Percentiles rank a stretch among this genome's conserved stretches.
These are phyloP conservation scores for Phalacrocorax brasilianus DNA, from an alignment of 2,113 vertebrate species.

Conservation along the genomic window DNA sequence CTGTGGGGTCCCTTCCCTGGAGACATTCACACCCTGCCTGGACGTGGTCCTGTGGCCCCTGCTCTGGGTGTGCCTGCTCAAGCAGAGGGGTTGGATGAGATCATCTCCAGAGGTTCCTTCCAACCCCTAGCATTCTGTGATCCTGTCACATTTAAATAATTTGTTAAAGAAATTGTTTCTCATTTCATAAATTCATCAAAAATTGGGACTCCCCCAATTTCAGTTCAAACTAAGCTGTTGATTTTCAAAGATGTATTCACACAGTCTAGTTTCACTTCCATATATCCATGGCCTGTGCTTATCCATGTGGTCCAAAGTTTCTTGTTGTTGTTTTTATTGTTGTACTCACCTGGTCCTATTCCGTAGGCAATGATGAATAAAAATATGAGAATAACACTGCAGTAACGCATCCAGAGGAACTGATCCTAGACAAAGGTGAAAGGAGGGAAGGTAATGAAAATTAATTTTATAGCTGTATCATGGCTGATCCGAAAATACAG, in stretches of 20 bases:
- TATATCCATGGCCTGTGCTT: background rate
- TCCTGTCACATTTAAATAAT: background rate
- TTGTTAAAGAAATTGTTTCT: background rate
- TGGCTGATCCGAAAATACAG: background rate
- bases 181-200: background rate
- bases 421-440: slow-evolving; percentile 23
- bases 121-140: too few species aligned
- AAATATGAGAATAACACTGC: slow-evolving; percentile 81
- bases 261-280: background rate
- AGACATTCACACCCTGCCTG: too few species aligned
- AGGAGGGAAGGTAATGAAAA: background rate
- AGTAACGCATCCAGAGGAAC: slow-evolving; percentile 78
- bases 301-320: background rate
- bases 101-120: too few species aligned
- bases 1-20: too few species aligned
- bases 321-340: background rate
- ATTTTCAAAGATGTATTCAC: background rate
- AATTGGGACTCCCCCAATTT: background rate
- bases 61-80: too few species aligned
- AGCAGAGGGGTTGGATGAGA: too few species aligned
- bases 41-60: too few species aligned
- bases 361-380: slow-evolving; percentile 76
- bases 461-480: background rate
- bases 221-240: background rate
- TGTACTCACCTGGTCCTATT: slow-evolving; percentile 74